A percentile compares a stretch with the other conserved stretches of the same genome.
Evolutionary conservation across 2,113 vertebrate genomes (phyloP).

Genomic region (Gnathonemus longibarbis): DNA sequence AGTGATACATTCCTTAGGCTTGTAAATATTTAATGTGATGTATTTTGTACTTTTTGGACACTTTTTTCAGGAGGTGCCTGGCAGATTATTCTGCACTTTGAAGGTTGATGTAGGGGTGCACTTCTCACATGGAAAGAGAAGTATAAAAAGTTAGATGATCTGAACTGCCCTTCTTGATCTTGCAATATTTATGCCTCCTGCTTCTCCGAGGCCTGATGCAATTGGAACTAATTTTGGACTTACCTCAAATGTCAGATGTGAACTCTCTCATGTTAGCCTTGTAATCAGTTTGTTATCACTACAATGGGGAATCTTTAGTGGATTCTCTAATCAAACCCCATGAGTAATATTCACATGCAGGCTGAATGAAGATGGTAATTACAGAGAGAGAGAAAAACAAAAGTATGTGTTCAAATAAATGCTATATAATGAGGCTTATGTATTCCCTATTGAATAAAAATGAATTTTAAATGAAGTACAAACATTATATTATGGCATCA

Average conservation of each 20-base stretch:
- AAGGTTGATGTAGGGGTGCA: slow-evolving; percentile 35
- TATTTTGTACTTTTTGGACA: slow-evolving; percentile 65
- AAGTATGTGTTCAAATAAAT: background rate
- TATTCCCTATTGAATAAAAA: background rate
- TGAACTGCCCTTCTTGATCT: slow-evolving; percentile 17
- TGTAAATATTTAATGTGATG: slow-evolving; percentile 66
- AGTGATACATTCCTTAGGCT: slow-evolving; percentile 47
- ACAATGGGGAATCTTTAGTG: background rate
- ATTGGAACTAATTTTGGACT: slow-evolving; percentile 3
- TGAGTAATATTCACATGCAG: background rate
- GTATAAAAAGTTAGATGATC: slow-evolving; percentile 24
- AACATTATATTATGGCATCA: background rate
- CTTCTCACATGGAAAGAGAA: slow-evolving; percentile 34
- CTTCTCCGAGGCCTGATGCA: background rate
- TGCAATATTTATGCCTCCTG: slow-evolving; percentile 18
- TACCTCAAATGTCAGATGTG: slow-evolving; percentile 7
- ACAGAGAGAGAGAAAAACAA: background rate
- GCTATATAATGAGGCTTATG: slow-evolving; percentile 1
- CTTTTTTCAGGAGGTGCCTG: slow-evolving; percentile 48
- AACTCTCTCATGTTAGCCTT: slow-evolving; percentile 17
- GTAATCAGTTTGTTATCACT: background rate
- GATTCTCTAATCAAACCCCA: background rate
- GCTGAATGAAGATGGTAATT: slow-evolving; percentile 1
- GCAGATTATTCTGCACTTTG: slow-evolving; percentile 43
- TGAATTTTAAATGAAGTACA: background rate